Percentiles rank a stretch among this genome's conserved stretches.
Evolutionary conservation across 2,888 invertebrate species (phyloP).

Genomic region (Hartigia nigra): DNA sequence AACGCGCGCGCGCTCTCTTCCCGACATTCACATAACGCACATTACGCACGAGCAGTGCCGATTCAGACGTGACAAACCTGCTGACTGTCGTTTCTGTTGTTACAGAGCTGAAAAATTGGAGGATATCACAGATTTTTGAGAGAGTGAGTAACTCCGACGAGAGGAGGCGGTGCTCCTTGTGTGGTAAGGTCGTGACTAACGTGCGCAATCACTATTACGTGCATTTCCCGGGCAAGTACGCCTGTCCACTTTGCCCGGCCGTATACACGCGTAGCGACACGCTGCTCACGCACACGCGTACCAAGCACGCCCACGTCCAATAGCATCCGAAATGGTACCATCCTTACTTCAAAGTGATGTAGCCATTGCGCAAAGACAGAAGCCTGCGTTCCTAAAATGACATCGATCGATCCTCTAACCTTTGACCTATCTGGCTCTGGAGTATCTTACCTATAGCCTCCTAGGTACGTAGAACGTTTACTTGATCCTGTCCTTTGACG

Average conservation of each 20-base stretch:
- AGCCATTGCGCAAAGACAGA: background rate
- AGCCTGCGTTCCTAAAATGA: background rate
- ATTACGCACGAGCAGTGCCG: slow-evolving; percentile 1
- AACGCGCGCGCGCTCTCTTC: slow-evolving; percentile 3
- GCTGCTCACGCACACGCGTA: slow-evolving; percentile 70
- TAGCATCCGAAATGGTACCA: slow-evolving; percentile 30
- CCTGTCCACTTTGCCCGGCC: slow-evolving; percentile 71
- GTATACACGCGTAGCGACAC: slow-evolving; percentile 73
- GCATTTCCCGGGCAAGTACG: slow-evolving; percentile 72
- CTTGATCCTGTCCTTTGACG: background rate
- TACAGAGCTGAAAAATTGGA: slow-evolving; percentile 71
- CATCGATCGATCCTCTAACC: background rate
- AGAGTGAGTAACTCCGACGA: slow-evolving; percentile 71
- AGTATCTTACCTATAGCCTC: background rate
- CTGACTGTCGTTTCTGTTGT: slow-evolving; percentile 63
- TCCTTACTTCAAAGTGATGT: background rate
- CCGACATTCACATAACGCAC: slow-evolving; percentile 1
- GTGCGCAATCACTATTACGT: slow-evolving; percentile 73
- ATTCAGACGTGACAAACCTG: slow-evolving; percentile 33
- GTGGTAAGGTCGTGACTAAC: slow-evolving; percentile 73
- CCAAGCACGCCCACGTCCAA: slow-evolving; percentile 67
- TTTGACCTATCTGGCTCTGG: background rate
- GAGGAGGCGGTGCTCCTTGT: slow-evolving; percentile 70
- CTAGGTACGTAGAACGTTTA: background rate
- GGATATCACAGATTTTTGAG: slow-evolving; percentile 72